Conservation (phyloP, 1,140 invertebrate species). For the Bombus sibiricus region DNA sequence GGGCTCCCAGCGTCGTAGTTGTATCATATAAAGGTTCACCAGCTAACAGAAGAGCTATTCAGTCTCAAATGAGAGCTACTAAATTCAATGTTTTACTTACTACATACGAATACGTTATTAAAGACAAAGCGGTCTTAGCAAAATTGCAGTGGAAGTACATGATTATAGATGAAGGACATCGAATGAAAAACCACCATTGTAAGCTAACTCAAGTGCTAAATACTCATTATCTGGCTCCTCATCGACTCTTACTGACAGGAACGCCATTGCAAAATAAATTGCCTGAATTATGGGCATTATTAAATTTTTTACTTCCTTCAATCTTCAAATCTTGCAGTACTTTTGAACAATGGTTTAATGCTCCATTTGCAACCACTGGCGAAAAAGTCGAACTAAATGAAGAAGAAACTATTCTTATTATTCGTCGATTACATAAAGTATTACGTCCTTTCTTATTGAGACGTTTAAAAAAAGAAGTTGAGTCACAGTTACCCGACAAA, state of each 20-base stretch:
- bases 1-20: slow-evolving; percentile 97
- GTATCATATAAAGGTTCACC: slow-evolving; percentile 98
- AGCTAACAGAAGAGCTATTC: slow-evolving; percentile 90
- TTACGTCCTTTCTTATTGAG: slow-evolving; percentile 97
- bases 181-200: slow-evolving; percentile 99
- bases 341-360: slow-evolving; percentile 99
- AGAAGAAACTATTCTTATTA: slow-evolving; percentile 99
- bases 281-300: slow-evolving; percentile 98
- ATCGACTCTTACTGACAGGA: slow-evolving; percentile 96
- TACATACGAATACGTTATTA: slow-evolving; percentile 99
- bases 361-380: slow-evolving; percentile 98
- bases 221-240: slow-evolving; percentile 97
- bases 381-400: slow-evolving; percentile 99
- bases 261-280: slow-evolving; percentile 99
- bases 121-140: slow-evolving; percentile 97
- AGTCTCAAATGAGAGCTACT: slow-evolving; percentile 93
- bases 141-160: slow-evolving; percentile 99
- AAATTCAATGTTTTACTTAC: slow-evolving; percentile 99
- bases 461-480: slow-evolving; percentile 99
- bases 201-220: slow-evolving; percentile 98
- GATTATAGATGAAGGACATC: slow-evolving; percentile 99
- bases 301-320: slow-evolving; percentile 98
- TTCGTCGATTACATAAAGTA: slow-evolving; percentile 99
- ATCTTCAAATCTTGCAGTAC: slow-evolving; percentile 99
- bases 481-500: slow-evolving; percentile 99